These are phyloP conservation scores for Euphonia xanthogaster DNA, from an alignment of 2,797 vertebrate genomes.

Conservation along the genomic window DNA sequence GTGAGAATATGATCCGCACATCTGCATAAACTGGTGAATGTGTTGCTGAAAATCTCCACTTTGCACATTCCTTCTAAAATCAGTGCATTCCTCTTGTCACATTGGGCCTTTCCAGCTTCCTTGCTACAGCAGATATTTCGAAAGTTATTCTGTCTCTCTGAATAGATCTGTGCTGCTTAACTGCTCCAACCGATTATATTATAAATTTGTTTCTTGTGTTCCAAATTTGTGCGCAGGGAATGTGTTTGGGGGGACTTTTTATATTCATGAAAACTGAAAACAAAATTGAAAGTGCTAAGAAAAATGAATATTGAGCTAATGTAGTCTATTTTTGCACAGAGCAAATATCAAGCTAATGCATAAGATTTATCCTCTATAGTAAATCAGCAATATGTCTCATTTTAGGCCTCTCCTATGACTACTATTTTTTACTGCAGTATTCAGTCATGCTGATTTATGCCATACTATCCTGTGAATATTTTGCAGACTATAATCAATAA, in stretches of 20 bases:
- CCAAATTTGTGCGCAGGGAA: background rate
- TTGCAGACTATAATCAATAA: conserved; percentile 36
- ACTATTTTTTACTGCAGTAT: conserved; percentile 17
- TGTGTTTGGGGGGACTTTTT: background rate
- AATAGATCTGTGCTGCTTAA: conserved; percentile 35
- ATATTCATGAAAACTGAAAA: background rate
- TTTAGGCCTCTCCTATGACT: conserved; percentile 4
- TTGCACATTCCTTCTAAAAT: background rate
- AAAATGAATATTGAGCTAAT: conserved; percentile 35
- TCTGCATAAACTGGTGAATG: background rate
- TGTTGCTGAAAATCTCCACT: background rate
- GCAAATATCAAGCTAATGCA: conserved; percentile 38
- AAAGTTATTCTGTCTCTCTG: conserved; percentile 5
- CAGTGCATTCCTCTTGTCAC: background rate
- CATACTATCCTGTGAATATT: conserved; percentile 19
- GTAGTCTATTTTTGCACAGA: conserved; percentile 1
- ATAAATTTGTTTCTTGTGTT: conserved; percentile 6
- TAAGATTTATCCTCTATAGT: conserved; percentile 46
- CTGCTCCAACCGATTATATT: background rate
- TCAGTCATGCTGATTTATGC: conserved; percentile 39
- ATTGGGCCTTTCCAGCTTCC: background rate
- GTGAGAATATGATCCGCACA: background rate
- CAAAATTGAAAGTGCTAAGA: background rate
- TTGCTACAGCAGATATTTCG: background rate
- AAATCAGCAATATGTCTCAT: conserved; percentile 41